These are phyloP conservation scores for Calosoma granatense DNA, from an alignment of 1,140 invertebrate species.

Conservation along the genomic window DNA sequence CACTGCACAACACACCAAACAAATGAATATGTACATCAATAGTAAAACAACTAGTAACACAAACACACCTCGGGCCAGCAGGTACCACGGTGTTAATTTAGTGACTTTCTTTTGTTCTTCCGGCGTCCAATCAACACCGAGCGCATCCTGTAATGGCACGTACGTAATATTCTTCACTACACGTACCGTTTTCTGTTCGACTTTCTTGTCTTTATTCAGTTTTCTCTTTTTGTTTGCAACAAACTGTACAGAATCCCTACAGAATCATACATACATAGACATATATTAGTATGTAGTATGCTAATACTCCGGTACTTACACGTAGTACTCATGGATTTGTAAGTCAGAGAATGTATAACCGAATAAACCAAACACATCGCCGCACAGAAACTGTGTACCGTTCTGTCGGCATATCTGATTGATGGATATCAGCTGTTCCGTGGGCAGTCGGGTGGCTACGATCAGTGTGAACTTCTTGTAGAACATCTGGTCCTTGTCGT, in stretches of 20 bases:
- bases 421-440: slow-evolving; percentile 60
- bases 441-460: slow-evolving; percentile 63
- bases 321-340: slow-evolving; percentile 72
- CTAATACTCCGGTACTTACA: slow-evolving; percentile 47
- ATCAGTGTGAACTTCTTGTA: slow-evolving; percentile 79
- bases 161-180: slow-evolving; percentile 44
- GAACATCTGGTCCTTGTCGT: slow-evolving; percentile 57
- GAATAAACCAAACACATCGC: slow-evolving; percentile 88
- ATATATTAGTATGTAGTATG: background rate
- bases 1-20: slow-evolving; percentile 39
- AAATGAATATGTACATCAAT: slow-evolving; percentile 13
- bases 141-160: slow-evolving; percentile 55
- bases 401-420: slow-evolving; percentile 69
- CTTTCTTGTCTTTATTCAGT: slow-evolving; percentile 39
- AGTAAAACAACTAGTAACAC: too few species aligned
- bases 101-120: slow-evolving; percentile 20
- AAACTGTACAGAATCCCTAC: slow-evolving; percentile 17
- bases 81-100: background rate
- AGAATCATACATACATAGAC: slow-evolving; percentile 24
- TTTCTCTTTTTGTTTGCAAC: slow-evolving; percentile 46
- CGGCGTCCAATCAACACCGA: slow-evolving; percentile 51
- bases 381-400: slow-evolving; percentile 77
- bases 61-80: background rate
- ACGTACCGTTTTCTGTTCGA: slow-evolving; percentile 38
- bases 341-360: slow-evolving; percentile 89